phyloP scores from a whole-genome alignment of 2,113 vertebrate species.

The Coracopsis vasa region DNA sequence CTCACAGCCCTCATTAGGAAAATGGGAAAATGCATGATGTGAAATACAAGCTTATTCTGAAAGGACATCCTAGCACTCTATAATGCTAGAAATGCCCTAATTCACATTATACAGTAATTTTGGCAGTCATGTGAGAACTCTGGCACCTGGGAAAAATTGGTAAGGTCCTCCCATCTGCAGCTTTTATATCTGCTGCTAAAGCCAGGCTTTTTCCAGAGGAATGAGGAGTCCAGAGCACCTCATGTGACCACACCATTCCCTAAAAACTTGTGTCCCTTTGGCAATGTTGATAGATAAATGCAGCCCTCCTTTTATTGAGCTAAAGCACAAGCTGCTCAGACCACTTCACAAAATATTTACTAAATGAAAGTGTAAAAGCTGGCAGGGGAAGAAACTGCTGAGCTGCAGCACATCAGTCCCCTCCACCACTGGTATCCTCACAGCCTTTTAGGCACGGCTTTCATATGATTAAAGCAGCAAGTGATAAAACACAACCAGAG shows the following conservation, averaged over 20 bases:
- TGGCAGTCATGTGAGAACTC: background rate
- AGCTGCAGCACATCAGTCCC: background rate
- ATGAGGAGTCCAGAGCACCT: background rate
- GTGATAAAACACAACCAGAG: background rate
- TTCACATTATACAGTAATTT: background rate
- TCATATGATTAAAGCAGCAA: background rate
- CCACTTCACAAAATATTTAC: background rate
- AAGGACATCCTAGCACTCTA: background rate
- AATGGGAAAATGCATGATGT: background rate
- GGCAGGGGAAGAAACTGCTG: background rate
- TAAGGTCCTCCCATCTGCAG: background rate
- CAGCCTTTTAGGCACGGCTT: background rate
- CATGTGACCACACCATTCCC: accelerated
- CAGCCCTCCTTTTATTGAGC: background rate
- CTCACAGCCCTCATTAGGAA: background rate
- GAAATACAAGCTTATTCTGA: background rate
- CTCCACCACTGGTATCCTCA: background rate
- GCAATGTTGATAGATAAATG: background rate
- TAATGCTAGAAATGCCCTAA: background rate
- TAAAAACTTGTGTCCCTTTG: background rate
- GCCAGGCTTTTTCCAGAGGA: background rate
- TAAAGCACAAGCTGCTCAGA: background rate
- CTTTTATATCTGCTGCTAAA: background rate
- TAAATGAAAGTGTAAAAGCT: background rate
- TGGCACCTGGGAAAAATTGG: background rate